A percentile compares a stretch with the other conserved stretches of the same genome.
Evolutionary conservation across 1,140 invertebrate genomes (phyloP).

Genomic region (Gryllus bimaculatus): DNA sequence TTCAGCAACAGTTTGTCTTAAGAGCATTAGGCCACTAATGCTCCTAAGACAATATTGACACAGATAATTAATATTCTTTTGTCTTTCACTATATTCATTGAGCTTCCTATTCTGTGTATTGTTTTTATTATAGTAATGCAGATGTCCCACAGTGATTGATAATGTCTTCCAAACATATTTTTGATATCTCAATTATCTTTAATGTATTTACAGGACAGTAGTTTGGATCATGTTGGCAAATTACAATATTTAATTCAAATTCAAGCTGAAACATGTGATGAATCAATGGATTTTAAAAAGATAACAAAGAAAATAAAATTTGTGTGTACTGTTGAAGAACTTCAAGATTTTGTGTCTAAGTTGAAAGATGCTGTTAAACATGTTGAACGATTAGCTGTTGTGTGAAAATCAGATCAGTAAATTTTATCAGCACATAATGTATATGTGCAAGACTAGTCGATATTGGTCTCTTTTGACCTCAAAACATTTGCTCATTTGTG

Average conservation of each 20-base stretch:
- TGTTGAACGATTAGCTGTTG: conserved; percentile 42
- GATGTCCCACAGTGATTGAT: too few relatives aligned
- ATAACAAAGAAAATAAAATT: conserved; percentile 44
- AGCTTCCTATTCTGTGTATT: too few relatives aligned
- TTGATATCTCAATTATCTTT: neutral
- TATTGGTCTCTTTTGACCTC: too few relatives aligned
- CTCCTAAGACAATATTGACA: too few relatives aligned
- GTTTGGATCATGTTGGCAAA: conserved; percentile 31
- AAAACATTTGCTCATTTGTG: too few relatives aligned
- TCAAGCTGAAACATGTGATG: conserved; percentile 33
- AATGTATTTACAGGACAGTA: conserved; percentile 34
- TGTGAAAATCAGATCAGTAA: neutral
- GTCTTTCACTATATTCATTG: too few relatives aligned
- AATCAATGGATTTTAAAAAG: conserved; percentile 35
- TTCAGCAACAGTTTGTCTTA: too few relatives aligned
- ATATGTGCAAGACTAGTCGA: too few relatives aligned
- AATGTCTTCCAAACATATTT: conserved; percentile 13
- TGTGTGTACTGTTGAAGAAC: conserved; percentile 47
- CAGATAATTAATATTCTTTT: too few relatives aligned
- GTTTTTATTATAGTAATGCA: too few relatives aligned
- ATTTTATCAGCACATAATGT: too few relatives aligned
- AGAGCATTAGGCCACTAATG: too few relatives aligned
- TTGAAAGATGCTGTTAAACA: conserved; percentile 52
- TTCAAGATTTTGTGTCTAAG: conserved; percentile 57
- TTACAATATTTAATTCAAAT: conserved; percentile 37